Percentiles rank a stretch among this genome's conserved stretches.
Evolutionary conservation across 2,888 invertebrate species (phyloP).

Genomic region (Meghimatium bilineatum): DNA sequence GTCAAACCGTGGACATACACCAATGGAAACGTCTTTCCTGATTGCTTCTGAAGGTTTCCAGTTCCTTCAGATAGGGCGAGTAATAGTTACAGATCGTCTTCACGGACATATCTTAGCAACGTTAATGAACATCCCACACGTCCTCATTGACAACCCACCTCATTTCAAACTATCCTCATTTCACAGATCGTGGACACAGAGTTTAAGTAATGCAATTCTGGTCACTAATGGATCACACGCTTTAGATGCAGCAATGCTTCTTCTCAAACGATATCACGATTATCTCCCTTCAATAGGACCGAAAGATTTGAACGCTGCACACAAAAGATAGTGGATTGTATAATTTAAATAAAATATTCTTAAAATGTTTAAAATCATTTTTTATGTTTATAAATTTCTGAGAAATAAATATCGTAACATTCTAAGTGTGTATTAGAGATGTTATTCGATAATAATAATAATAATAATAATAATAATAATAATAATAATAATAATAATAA

Average conservation of each 20-base stretch:
- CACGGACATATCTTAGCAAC: conserved; percentile 52
- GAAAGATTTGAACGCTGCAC: not conserved
- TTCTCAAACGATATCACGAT: conserved; percentile 12
- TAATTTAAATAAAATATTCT: too few relatives aligned
- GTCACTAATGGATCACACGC: conserved; percentile 25
- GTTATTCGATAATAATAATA: too few relatives aligned
- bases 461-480: too few relatives aligned
- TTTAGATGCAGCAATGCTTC: not conserved
- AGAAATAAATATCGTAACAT: too few relatives aligned
- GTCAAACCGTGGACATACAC: conserved; percentile 30
- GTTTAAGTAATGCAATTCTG: conserved; percentile 17
- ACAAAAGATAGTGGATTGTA: not conserved
- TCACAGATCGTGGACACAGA: conserved; percentile 41
- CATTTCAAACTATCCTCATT: conserved; percentile 41
- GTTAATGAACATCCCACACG: conserved; percentile 22
- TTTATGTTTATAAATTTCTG: too few relatives aligned
- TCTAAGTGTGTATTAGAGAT: too few relatives aligned
- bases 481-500: too few relatives aligned
- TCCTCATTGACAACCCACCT: conserved; percentile 23
- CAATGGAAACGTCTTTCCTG: conserved; percentile 48
- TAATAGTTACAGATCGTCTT: conserved; percentile 55
- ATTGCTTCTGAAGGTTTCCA: conserved; percentile 48
- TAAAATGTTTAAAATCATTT: too few relatives aligned
- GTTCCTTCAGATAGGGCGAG: conserved; percentile 55
- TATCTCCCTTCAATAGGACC: not conserved